Evolutionary conservation across 92 coral and sea anemone species (phyloP).

Genomic region (Galaxea fascicularis): DNA sequence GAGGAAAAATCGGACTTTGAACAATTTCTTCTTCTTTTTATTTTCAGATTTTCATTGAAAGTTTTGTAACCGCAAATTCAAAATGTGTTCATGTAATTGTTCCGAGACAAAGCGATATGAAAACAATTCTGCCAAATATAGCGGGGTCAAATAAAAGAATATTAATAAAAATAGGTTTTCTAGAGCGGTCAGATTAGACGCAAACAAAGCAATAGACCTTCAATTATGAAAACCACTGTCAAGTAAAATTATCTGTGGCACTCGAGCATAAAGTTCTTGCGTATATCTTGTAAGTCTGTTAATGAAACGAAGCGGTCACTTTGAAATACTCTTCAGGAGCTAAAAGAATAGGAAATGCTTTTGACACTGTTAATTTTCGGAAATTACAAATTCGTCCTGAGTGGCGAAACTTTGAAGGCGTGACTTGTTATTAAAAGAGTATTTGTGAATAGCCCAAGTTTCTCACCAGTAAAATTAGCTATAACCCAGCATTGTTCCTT

Average conservation of each 20-base stretch:
- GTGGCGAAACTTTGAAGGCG: constrained; percentile 39
- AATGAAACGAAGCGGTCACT: constrained; percentile 45
- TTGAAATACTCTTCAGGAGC: constrained; percentile 38
- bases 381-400: constrained; percentile 19
- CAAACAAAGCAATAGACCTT: constrained; percentile 24
- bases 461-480: constrained; percentile 5
- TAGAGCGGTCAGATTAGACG: constrained; percentile 28
- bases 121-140: constrained; percentile 45
- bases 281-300: constrained; percentile 35
- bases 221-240: constrained; percentile 16
- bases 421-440: constrained; percentile 25
- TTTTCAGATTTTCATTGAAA: background rate
- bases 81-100: constrained; percentile 28
- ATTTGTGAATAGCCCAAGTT: constrained; percentile 5
- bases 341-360: constrained; percentile 39
- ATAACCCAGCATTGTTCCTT: background rate
- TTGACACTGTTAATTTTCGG: constrained; percentile 35
- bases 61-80: constrained; percentile 30
- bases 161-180: constrained; percentile 32
- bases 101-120: constrained; percentile 31
- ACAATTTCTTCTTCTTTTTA: background rate
- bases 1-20: background rate
- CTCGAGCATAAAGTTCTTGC: constrained; percentile 16
- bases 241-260: constrained; percentile 11
- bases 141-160: constrained; percentile 38